Evolutionary conservation across 23 tunicate genomes (phyloP).

Genomic region (Phallusia fumigata): DNA sequence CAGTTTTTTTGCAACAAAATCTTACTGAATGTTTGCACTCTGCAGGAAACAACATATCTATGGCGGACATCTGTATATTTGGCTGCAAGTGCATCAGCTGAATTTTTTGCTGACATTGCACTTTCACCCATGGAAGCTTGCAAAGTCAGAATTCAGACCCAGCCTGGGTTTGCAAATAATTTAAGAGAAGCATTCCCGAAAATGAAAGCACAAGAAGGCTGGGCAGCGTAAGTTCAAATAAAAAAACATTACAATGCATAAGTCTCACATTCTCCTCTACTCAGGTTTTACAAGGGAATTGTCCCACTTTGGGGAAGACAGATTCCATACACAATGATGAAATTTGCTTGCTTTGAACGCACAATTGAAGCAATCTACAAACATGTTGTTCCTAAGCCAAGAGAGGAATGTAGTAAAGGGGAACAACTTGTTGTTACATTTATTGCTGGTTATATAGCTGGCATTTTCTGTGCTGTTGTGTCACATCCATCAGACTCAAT

Average conservation of each 20-base stretch:
- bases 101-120: conserved; percentile 95
- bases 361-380: conserved; percentile 93
- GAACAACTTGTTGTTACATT: conserved; percentile 92
- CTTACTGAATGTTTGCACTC: too few species aligned
- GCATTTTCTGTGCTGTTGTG: conserved; percentile 94
- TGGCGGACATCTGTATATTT: conserved; percentile 84
- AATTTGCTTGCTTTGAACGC: conserved; percentile 96
- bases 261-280: background rate
- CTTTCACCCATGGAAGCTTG: conserved; percentile 92
- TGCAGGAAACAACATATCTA: conserved; percentile 57
- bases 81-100: conserved; percentile 93
- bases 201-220: conserved; percentile 89
- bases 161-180: conserved; percentile 86
- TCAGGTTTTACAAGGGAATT: conserved; percentile 79
- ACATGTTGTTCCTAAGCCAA: conserved; percentile 79
- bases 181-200: conserved; percentile 93
- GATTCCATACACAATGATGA: too few species aligned
- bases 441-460: conserved; percentile 96
- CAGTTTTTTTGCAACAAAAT: too few species aligned
- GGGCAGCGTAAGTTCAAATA: conserved; percentile 47
- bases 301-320: conserved; percentile 94
- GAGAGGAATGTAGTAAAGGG: conserved; percentile 70
- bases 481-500: conserved; percentile 97
- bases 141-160: conserved; percentile 92
- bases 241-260: background rate